A percentile compares a stretch with the other conserved stretches of the same genome.
Evolutionary conservation across 1,140 invertebrate species (phyloP).

Genomic region (Heliconius melpomene): DNA sequence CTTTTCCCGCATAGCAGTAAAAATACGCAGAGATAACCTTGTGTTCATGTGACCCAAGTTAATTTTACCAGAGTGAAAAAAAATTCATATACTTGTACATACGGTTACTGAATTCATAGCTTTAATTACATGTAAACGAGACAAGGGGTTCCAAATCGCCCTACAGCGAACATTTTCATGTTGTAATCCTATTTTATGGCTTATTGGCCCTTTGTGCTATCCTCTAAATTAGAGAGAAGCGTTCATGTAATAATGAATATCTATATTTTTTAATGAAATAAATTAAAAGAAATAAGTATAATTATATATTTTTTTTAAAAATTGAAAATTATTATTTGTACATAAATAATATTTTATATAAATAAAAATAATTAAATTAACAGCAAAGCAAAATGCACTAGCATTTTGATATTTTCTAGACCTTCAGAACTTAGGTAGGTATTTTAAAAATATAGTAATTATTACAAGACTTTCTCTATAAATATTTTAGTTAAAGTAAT

Average conservation of each 20-base stretch:
- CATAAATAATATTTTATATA: no score
- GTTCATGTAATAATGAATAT: neutral
- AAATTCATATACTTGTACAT: neutral
- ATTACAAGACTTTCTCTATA: no score
- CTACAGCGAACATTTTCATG: conserved; percentile 75
- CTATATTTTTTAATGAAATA: neutral
- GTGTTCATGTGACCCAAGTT: no score
- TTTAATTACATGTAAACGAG: conserved; percentile 69
- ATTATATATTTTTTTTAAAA: neutral
- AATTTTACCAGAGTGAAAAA: neutral
- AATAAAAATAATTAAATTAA: no score
- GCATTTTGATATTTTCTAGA: no score
- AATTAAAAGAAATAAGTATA: neutral
- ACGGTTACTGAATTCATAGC: conserved; percentile 61
- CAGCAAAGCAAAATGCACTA: no score
- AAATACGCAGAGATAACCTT: no score
- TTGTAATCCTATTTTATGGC: conserved; percentile 80
- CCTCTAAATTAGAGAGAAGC: conserved; percentile 35
- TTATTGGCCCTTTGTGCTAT: conserved; percentile 75
- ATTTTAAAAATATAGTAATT: no score
- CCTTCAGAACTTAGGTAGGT: no score
- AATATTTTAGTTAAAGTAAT: no score
- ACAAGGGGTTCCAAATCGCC: conserved; percentile 54
- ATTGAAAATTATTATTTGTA: neutral
- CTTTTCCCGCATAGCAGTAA: no score